phyloP scores from a whole-genome alignment of 1,140 invertebrate genomes.

The Anastrepha obliqua region DNA sequence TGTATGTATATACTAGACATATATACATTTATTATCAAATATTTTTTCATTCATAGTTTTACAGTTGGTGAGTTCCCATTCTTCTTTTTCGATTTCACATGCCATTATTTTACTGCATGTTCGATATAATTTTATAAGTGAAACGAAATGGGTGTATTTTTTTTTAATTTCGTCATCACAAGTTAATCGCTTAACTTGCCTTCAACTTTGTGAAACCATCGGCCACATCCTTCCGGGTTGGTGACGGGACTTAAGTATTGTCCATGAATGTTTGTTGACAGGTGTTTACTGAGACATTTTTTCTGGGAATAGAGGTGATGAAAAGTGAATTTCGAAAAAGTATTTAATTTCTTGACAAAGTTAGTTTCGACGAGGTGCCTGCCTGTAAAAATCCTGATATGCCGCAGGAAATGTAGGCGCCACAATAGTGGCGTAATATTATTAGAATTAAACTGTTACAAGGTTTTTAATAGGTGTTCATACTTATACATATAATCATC shows the following conservation, averaged over 20 bases:
- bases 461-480: too few species aligned
- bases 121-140: not conserved
- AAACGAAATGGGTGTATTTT: not conserved
- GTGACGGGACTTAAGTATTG: not conserved
- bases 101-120: not conserved
- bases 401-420: too few species aligned
- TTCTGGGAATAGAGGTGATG: not conserved
- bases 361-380: too few species aligned
- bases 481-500: too few species aligned
- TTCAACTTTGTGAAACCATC: slow-evolving; percentile 14
- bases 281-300: not conserved
- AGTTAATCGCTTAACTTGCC: slow-evolving; percentile 4
- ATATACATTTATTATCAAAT: not conserved
- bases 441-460: too few species aligned
- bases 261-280: not conserved
- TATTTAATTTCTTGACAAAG: too few species aligned
- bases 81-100: not conserved
- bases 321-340: too few species aligned
- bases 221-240: not conserved
- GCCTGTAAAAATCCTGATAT: too few species aligned
- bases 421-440: too few species aligned
- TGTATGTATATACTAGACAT: not conserved
- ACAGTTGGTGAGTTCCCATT: slow-evolving; percentile 18
- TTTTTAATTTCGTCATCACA: not conserved
- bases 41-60: slow-evolving; percentile 43